A percentile compares a stretch with the other conserved stretches of the same genome.
Evolutionary conservation across 23 tunicate species (phyloP).

Genomic region (Diplosoma virens): DNA sequence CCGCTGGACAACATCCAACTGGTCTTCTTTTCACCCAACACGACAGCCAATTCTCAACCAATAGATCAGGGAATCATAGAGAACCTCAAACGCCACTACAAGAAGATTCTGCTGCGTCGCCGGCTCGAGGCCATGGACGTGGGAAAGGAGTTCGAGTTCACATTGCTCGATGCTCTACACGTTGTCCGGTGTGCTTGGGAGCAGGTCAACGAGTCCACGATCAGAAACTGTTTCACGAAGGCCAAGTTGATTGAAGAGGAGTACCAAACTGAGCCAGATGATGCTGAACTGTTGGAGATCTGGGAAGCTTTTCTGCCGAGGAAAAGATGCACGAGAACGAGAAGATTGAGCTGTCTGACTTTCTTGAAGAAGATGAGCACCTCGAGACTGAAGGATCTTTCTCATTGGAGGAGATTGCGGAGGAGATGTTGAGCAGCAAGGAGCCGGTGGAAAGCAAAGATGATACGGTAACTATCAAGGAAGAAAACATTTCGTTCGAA

Average conservation of each 20-base stretch:
- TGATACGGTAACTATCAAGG: conserved; percentile 9
- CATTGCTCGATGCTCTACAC: conserved; percentile 42
- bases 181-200: conserved; percentile 27
- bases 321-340: conserved; percentile 33
- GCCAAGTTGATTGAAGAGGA: conserved; percentile 41
- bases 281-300: conserved; percentile 47
- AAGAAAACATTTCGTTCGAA: conserved; percentile 28
- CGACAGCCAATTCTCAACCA: conserved; percentile 36
- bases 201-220: conserved; percentile 45
- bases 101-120: conserved; percentile 14
- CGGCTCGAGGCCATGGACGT: conserved; percentile 26
- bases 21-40: conserved; percentile 39
- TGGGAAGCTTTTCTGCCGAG: conserved; percentile 56
- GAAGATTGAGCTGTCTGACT: conserved; percentile 49
- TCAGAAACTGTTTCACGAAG: conserved; percentile 35
- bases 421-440: conserved; percentile 40
- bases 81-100: conserved; percentile 58
- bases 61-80: conserved; percentile 41
- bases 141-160: conserved; percentile 46
- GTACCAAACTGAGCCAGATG: conserved; percentile 30
- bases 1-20: conserved; percentile 44
- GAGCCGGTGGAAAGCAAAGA: conserved; percentile 47
- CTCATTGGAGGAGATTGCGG: conserved; percentile 24
- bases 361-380: conserved; percentile 45
- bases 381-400: conserved; percentile 46